Evolutionary conservation across 1,140 invertebrate genomes (phyloP), one percentile per base, ranked within the genome.

Genomic region (Hycleus phaleratus): DNA sequence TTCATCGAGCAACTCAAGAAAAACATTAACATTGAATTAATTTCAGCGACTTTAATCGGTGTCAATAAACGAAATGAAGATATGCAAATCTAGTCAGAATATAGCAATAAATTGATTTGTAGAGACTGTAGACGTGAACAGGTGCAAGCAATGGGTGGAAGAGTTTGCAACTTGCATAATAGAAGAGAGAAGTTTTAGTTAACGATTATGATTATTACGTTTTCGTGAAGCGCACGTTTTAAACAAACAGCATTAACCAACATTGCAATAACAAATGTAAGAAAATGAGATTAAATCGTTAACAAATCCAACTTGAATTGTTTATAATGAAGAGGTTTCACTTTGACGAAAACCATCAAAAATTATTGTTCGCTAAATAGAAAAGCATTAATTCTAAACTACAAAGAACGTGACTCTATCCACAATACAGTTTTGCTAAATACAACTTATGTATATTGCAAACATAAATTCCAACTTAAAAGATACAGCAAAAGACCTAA

Each of bases 381-480:
- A 32, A 32, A 32, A 32, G 7, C 32, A 32, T 32, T 32, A 32
- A 7, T 32, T 32, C 4, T 32, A 32, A 1, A 18, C 1, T 42
- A 9, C 10, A 42, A 42, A 10, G 6, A 9, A 42, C 11, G 40
- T 42, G 40, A 11, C 11, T n/a, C 10, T 42, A n/a, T 42, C 40
- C 9, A 42, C 10, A 46, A 59, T n/a, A 59, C 57, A 46, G 54
- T 59, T 59, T 44, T 48, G 49, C 49, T 59, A 59, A 59, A 51
- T 50, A 59, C 50, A 59, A 59, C 49, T 55, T 59, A 59, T 59
- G 58, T 59, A 59, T 59, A 59, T 59, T 59, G 51, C 50, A 39
- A 32, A 54, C 58, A 59, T 59, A 59, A 59, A 59, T 59, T 59
- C 43, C 25, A 44, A 26, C 39, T 38, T 43, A 45, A 54, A 18